Evolutionary conservation across 2,888 invertebrate genomes (phyloP).

Genomic region (Morpho deidamia): DNA sequence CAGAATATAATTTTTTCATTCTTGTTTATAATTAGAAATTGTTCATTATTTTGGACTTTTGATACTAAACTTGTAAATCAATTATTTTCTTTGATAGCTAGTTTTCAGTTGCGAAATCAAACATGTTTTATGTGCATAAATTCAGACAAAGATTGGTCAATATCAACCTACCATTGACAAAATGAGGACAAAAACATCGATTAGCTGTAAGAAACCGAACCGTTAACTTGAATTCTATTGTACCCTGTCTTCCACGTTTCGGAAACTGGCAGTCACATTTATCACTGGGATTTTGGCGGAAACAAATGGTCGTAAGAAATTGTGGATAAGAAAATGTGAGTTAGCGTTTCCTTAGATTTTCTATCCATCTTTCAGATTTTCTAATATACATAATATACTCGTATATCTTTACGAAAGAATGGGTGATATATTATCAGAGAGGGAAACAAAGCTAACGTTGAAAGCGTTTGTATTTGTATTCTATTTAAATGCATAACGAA

Average conservation of each 20-base stretch:
- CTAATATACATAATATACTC: too few relatives aligned
- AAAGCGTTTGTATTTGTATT: background rate
- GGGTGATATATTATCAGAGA: too few relatives aligned
- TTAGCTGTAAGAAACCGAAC: slow-evolving; percentile 9
- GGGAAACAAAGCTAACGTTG: too few relatives aligned
- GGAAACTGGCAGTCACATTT: slow-evolving; percentile 24
- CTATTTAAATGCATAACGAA: background rate
- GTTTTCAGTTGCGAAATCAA: too few relatives aligned
- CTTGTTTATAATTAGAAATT: too few relatives aligned
- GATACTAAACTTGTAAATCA: too few relatives aligned
- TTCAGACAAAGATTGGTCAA: too few relatives aligned
- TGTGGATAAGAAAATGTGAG: slow-evolving; percentile 6
- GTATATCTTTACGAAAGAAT: too few relatives aligned
- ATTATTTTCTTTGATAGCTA: too few relatives aligned
- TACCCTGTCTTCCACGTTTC: slow-evolving; percentile 18
- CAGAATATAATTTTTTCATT: too few relatives aligned
- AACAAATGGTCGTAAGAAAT: slow-evolving; percentile 25
- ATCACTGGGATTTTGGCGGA: slow-evolving; percentile 23
- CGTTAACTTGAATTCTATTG: slow-evolving; percentile 20
- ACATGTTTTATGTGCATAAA: too few relatives aligned
- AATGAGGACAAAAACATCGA: slow-evolving; percentile 2
- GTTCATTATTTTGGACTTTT: too few relatives aligned
- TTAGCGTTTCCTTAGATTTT: slow-evolving; percentile 4
- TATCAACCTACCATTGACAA: background rate
- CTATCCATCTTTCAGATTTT: background rate